Percentiles rank a stretch among this genome's conserved stretches.
Evolutionary conservation across 2,797 vertebrate genomes (phyloP).

Genomic region (Cyprinodon diabolis): DNA sequence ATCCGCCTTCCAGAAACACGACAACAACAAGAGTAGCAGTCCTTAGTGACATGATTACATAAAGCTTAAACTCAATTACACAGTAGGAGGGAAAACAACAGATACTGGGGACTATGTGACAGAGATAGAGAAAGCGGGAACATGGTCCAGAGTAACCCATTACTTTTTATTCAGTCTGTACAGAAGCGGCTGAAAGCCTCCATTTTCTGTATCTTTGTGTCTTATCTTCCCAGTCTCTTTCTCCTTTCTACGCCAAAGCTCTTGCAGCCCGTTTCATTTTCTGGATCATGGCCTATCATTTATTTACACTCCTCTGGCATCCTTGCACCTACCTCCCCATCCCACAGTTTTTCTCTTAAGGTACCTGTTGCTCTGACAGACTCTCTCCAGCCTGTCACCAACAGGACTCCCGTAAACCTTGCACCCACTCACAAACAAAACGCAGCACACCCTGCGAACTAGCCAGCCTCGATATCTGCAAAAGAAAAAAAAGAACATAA

Average conservation of each 20-base stretch:
- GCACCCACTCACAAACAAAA: conserved; percentile 82
- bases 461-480: conserved; percentile 93
- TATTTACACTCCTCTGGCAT: conserved; percentile 55
- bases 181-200: conserved; percentile 29
- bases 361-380: conserved; percentile 83
- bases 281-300: conserved; percentile 52
- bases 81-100: conserved; percentile 35
- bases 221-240: conserved; percentile 37
- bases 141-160: conserved; percentile 32
- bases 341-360: conserved; percentile 29
- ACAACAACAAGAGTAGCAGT: conserved; percentile 44
- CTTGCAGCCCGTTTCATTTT: conserved; percentile 47
- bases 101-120: conserved; percentile 29
- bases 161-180: conserved; percentile 40
- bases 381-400: conserved; percentile 63
- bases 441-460: conserved; percentile 86
- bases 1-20: conserved; percentile 44
- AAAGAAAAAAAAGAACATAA: conserved; percentile 5
- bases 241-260: conserved; percentile 29
- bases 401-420: conserved; percentile 67
- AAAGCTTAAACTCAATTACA: conserved; percentile 72
- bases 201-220: conserved; percentile 50
- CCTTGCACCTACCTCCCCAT: conserved; percentile 19
- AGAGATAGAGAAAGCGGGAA: conserved; percentile 44
- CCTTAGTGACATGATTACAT: conserved; percentile 61